A percentile compares a stretch with the other conserved stretches of the same genome.
These are phyloP conservation scores for Monopis laevigella DNA, from an alignment of 2,888 invertebrate genomes.

Conservation along the genomic window DNA sequence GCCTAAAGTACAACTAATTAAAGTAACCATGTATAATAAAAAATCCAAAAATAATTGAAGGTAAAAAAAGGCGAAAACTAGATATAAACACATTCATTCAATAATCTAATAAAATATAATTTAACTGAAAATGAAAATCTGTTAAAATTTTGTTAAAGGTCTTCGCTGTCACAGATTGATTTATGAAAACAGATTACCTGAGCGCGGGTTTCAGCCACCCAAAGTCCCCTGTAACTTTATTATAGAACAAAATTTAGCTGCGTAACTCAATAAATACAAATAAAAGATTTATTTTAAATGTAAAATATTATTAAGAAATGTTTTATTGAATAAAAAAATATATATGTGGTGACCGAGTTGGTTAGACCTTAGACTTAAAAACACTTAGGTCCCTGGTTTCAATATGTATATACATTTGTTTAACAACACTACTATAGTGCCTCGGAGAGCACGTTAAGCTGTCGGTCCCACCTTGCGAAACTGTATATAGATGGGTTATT, in stretches of 20 bases:
- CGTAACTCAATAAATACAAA: slow-evolving; percentile 8
- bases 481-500: no score
- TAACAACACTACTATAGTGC: no score
- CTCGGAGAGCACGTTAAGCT: no score
- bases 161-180: slow-evolving; percentile 24
- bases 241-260: slow-evolving; percentile 24
- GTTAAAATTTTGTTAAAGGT: slow-evolving; percentile 12
- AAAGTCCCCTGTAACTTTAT: slow-evolving; percentile 21
- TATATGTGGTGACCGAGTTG: background rate
- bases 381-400: no score
- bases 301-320: background rate
- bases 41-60: no score
- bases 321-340: background rate
- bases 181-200: slow-evolving; percentile 28
- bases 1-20: no score
- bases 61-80: no score
- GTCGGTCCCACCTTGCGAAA: no score
- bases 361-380: no score
- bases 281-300: background rate
- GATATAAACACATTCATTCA: no score
- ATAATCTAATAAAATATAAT: slow-evolving; percentile 9
- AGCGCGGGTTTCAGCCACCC: slow-evolving; percentile 15
- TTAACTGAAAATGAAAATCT: slow-evolving; percentile 14
- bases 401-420: no score
- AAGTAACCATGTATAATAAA: no score